phyloP scores from a whole-genome alignment of 2,888 invertebrate genomes.

The Trachelus tabidus region DNA sequence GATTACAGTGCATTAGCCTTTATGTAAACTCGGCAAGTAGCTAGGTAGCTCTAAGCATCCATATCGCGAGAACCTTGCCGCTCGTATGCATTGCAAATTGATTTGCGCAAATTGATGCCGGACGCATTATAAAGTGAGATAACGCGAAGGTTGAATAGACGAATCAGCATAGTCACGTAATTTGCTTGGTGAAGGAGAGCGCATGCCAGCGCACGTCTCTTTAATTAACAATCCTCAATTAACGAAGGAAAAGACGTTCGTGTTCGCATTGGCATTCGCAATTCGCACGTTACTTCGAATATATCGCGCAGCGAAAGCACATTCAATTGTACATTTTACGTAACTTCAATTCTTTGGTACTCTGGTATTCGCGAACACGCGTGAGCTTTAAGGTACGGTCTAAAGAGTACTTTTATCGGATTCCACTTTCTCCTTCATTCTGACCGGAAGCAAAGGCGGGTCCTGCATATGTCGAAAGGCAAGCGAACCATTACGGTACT shows the following conservation, averaged over 20 bases:
- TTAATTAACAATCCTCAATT: not conserved
- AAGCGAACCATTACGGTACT: not conserved
- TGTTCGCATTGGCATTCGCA: not conserved
- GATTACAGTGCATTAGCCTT: conserved; percentile 52
- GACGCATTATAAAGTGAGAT: not conserved
- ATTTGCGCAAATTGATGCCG: not conserved
- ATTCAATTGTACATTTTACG: not conserved
- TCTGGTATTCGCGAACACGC: not conserved
- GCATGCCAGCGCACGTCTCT: not conserved
- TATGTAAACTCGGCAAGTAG: conserved; percentile 24
- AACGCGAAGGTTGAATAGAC: not conserved
- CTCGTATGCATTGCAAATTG: not conserved
- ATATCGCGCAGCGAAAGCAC: not conserved
- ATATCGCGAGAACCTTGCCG: not conserved
- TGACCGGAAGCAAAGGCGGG: not conserved
- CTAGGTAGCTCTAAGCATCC: not conserved
- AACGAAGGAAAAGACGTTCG: not conserved
- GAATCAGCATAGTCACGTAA: not conserved
- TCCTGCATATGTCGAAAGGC: not conserved
- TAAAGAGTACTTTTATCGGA: not conserved
- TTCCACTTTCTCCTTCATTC: not conserved
- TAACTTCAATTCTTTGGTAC: not conserved
- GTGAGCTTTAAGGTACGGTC: not conserved
- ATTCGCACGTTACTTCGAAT: not conserved
- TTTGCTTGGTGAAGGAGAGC: not conserved